Percentiles rank a stretch among this genome's conserved stretches.
Evolutionary conservation across 2,797 vertebrate species (phyloP).

Genomic region (Tenualosa ilisha): DNA sequence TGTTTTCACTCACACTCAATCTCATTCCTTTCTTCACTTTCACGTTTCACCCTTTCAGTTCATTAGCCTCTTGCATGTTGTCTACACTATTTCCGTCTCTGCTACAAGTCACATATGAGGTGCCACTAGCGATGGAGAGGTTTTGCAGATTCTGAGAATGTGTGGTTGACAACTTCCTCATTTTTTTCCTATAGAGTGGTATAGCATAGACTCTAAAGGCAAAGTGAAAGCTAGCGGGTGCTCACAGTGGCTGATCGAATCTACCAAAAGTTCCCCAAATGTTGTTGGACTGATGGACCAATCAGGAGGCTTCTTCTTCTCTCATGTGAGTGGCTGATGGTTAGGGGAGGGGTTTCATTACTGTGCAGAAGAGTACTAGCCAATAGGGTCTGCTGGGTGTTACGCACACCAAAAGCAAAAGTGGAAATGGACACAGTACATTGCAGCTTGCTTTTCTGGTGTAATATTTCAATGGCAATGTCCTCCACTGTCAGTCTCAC

Average conservation of each 20-base stretch:
- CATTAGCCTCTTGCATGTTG: not conserved
- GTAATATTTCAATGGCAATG: not conserved
- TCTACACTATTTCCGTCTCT: not conserved
- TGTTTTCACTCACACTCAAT: not conserved
- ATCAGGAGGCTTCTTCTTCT: not conserved
- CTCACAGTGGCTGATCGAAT: not conserved
- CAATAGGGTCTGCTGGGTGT: not conserved
- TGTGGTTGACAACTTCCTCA: not conserved
- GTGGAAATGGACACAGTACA: not conserved
- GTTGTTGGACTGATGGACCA: not conserved
- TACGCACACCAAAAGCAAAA: not conserved
- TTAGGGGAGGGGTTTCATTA: not conserved
- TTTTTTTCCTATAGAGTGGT: not conserved
- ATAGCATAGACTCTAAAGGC: not conserved
- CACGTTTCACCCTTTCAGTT: not conserved
- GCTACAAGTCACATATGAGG: not conserved
- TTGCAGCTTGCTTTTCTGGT: not conserved
- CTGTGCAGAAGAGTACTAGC: not conserved
- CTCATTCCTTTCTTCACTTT: no score
- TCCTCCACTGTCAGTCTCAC: not conserved
- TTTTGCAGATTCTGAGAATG: not conserved
- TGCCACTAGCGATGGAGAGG: not conserved
- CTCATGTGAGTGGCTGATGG: not conserved
- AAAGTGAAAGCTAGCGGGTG: not conserved
- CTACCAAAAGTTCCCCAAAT: not conserved